Percentiles rank a stretch among this genome's conserved stretches.
These are phyloP conservation scores for Periparus ater DNA, from an alignment of 2,797 vertebrate genomes.

Conservation along the genomic window DNA sequence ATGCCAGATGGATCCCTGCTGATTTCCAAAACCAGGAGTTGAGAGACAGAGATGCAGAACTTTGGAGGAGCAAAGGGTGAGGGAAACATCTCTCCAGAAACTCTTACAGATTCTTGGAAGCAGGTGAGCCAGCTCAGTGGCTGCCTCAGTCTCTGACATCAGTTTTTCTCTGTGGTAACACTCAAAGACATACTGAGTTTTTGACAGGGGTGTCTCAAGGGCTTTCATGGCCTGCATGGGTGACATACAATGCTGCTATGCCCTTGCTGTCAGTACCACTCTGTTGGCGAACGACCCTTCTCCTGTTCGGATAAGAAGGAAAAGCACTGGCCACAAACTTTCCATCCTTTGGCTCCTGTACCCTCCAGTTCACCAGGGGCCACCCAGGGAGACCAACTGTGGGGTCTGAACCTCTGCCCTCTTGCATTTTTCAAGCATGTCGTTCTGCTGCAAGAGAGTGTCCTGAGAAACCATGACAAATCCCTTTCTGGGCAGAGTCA, in stretches of 20 bases:
- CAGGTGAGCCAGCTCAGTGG: rapidly evolving
- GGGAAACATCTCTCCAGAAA: neutral
- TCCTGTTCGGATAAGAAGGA: neutral
- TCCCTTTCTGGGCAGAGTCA: neutral
- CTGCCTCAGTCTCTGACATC: constrained; percentile 14
- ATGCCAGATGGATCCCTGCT: neutral
- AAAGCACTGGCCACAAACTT: neutral
- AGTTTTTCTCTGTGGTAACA: constrained; percentile 1
- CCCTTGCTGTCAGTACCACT: neutral
- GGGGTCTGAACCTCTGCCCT: neutral
- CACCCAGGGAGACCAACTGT: neutral
- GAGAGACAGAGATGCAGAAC: neutral
- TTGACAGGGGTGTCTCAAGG: neutral
- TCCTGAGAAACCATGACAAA: neutral
- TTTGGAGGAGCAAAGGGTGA: neutral
- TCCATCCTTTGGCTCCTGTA: neutral
- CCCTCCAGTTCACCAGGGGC: neutral
- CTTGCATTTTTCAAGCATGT: neutral
- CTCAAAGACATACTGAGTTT: neutral
- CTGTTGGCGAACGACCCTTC: neutral
- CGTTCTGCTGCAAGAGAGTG: neutral
- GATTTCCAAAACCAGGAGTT: neutral
- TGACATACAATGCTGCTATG: neutral
- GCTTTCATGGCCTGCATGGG: neutral
- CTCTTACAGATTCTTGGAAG: neutral